Evolutionary conservation across 1,140 invertebrate species (phyloP), one percentile per base, ranked within the genome.

Genomic region (Apis dorsata): DNA sequence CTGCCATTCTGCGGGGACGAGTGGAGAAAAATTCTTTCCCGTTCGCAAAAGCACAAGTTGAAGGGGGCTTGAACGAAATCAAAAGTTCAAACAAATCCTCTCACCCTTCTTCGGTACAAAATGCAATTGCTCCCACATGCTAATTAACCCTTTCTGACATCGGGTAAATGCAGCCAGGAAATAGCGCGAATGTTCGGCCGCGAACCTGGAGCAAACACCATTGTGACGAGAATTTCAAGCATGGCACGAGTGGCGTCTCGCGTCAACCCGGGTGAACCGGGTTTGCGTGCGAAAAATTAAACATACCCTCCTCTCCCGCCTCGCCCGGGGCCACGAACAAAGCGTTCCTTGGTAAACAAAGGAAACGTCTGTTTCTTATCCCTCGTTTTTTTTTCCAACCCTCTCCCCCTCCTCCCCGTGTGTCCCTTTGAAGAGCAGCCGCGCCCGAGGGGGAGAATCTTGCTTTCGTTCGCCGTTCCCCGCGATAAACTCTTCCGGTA

Each of bases 401-500:
- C 71, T 60, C 55, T 34, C 69, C 21, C 3, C 69, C 60, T n/a
- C 63, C 55, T 62, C 60, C 65, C 24, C 28, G 49, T 28, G 55
- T 69, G 17, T 19, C 63, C 63, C 63, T 76, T 81, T 81, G 80
- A 76, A 68, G 44, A 51, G 63, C 17, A n/a, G 73, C 79, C 63
- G 72, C 62, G 34, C 63, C 34, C 72, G 17, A 11, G 60, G 69
- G 51, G 24, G 34, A 66, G 60, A 62, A 72, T 83, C 44, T 62
- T 72, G 68, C 17, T 65, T 76, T 21, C 44, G 34, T 34, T 55
- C 66, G 28, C 51, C 24, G 19, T 74, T 62, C 72, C 69, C 78
- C 73, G 73, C 81, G 85, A 86, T 87, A 84, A 87, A 78, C 53
- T 65, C 68, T n/a, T 28, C 53, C 51, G 73, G 82, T 83, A 88